Evolutionary conservation across 2,888 invertebrate species (phyloP), one percentile per base, ranked within the genome.

Genomic region (Pristionchus mayeri): DNA sequence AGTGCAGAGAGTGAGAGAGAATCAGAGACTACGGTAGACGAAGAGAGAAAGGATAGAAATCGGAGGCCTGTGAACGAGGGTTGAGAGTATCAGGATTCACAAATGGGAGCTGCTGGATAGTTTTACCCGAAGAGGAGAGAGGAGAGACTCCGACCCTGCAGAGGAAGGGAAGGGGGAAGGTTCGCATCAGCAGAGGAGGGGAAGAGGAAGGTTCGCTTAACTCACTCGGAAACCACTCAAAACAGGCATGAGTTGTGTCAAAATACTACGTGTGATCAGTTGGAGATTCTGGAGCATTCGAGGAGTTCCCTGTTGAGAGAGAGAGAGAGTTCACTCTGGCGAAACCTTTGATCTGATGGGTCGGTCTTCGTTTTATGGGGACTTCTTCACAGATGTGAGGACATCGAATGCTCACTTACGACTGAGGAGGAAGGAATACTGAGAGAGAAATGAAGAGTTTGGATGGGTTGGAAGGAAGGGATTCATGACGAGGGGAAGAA

Each of bases 101-200:
- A 44, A 48, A 75, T 75, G 75, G 75, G n/a, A n/a, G n/a, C n/a
- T n/a, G n/a, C 4, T 67, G 67, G 67, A 37, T 67, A 67, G 34
- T 67, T 37, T 67, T 67, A 67, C 67, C 30, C 27, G 27, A 9
- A 27, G 3, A 52, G 18, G 30, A 60, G 13, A 60, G 57, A 60
- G 57, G 11, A 60, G 27, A n/a, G n/a, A n/a, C n/a, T n/a, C n/a
- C n/a, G n/a, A n/a, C n/a, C 0, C 57, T 27, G 57, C 57, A 60
- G 57, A n/a, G 57, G 13, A 60, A 27, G 9, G 27, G 27, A 60
- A 18, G 11, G 27, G n/a, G n/a, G 27, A 54, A 60, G 9, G 24
- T 2, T 30, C 57, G 30, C 57, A 60, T 27, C 27, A n/a, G n/a
- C n/a, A n/a, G n/a, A n/a, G n/a, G n/a, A n/a, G n/a, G n/a, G n/a